Evolutionary conservation across 92 coral and sea anemone genomes (phyloP).

Genomic region (Porites divaricata): DNA sequence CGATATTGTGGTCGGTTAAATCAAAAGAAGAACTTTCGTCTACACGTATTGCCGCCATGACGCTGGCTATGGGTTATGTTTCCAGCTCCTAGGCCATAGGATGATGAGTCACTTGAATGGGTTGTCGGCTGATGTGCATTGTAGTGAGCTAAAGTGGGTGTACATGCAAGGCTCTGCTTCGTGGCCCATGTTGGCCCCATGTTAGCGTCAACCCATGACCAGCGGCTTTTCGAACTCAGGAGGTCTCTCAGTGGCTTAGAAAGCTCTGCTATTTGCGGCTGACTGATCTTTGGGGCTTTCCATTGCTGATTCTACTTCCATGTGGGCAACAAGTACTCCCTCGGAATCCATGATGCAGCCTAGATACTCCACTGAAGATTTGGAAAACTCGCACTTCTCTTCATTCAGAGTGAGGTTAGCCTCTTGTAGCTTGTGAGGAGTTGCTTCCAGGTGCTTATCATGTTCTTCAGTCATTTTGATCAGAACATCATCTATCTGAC

Average conservation of each 20-base stretch:
- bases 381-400: background rate
- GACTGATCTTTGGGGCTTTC: too few relatives aligned
- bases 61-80: too few relatives aligned
- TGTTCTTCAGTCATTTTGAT: background rate
- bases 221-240: background rate
- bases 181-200: too few relatives aligned
- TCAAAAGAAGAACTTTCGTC: too few relatives aligned
- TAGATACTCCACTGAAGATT: slow-evolving; percentile 19
- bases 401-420: slow-evolving; percentile 15
- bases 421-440: slow-evolving; percentile 2
- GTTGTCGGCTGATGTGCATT: background rate
- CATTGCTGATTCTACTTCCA: too few relatives aligned
- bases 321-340: background rate
- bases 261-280: background rate
- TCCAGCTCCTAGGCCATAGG: too few relatives aligned
- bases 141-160: background rate
- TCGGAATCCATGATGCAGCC: background rate
- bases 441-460: slow-evolving; percentile 8
- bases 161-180: too few relatives aligned
- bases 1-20: too few relatives aligned
- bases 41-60: too few relatives aligned
- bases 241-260: slow-evolving; percentile 19
- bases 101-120: too few relatives aligned
- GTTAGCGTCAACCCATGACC: background rate
- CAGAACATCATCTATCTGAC: slow-evolving; percentile 24